A percentile compares a stretch with the other conserved stretches of the same genome.
Evolutionary conservation across 2,797 vertebrate species (phyloP).

Genomic region (Ficedula albicollis): DNA sequence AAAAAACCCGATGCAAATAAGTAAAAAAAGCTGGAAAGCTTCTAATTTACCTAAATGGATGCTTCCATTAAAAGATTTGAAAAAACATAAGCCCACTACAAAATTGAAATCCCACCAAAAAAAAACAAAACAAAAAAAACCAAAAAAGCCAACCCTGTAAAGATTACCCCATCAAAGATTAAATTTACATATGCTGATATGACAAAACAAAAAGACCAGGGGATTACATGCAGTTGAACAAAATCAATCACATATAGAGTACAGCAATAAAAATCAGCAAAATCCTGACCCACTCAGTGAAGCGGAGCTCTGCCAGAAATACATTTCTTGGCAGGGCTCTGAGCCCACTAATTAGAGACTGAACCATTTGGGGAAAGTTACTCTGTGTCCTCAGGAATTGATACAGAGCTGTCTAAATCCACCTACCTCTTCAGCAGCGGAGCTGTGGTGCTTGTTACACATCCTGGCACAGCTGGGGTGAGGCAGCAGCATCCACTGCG

Average conservation of each 20-base stretch:
- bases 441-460: neutral
- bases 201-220: neutral
- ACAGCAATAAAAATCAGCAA: neutral
- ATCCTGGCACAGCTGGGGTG: neutral
- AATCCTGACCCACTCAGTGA: slow-evolving; percentile 37
- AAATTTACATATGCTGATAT: neutral
- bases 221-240: neutral
- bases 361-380: slow-evolving; percentile 53
- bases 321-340: slow-evolving; percentile 38
- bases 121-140: neutral
- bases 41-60: neutral
- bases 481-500: neutral
- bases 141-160: neutral
- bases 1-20: neutral
- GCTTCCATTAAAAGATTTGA: neutral
- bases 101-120: neutral
- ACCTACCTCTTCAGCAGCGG: neutral
- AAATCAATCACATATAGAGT: neutral
- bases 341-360: slow-evolving; percentile 50
- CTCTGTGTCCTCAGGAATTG: slow-evolving; percentile 17
- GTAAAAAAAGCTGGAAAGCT: neutral
- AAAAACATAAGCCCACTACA: neutral
- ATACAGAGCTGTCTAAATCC: slow-evolving; percentile 45
- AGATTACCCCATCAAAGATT: neutral
- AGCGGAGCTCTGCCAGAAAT: slow-evolving; percentile 46